Percentiles rank a stretch among this genome's conserved stretches.
phyloP scores from a whole-genome alignment of 2,113 vertebrate species.

The Arothron firmamentum region DNA sequence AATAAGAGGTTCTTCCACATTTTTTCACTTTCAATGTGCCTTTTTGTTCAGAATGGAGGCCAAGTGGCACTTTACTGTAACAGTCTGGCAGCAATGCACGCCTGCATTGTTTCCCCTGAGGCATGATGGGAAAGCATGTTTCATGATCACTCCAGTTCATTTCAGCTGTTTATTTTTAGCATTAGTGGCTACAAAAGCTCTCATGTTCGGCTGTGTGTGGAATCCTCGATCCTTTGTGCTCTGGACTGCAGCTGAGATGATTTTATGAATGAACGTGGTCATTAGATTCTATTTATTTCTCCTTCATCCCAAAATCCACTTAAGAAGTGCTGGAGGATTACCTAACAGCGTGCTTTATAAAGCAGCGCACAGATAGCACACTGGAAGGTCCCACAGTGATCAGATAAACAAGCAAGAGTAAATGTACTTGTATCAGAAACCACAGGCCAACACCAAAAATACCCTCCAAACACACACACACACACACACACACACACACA shows the following conservation, averaged over 20 bases:
- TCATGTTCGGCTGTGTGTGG: conserved; percentile 7
- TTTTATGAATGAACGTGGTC: neutral
- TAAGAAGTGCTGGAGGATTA: conserved; percentile 50
- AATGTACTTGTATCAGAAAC: neutral
- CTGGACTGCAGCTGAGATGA: too few species aligned
- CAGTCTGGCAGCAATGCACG: neutral
- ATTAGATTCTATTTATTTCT: conserved; percentile 50
- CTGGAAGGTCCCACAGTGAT: conserved; percentile 14
- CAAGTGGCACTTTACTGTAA: conserved; percentile 7
- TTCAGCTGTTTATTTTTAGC: neutral
- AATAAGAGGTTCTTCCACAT: conserved; percentile 10
- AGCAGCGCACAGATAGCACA: conserved; percentile 13
- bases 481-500: too few species aligned
- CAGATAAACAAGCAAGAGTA: conserved; percentile 33
- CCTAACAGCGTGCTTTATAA: conserved; percentile 15
- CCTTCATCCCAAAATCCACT: conserved; percentile 60
- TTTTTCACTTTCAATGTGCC: conserved; percentile 24
- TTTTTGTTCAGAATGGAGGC: conserved; percentile 11
- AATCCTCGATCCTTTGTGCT: neutral
- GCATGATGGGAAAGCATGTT: conserved; percentile 21
- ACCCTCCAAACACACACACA: neutral
- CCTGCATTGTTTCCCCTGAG: conserved; percentile 6
- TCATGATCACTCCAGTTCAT: conserved; percentile 4
- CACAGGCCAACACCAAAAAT: neutral
- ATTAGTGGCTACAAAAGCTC: neutral